Conservation (phyloP, 2,797 vertebrate species). For the Ptychobarbus kaznakovi region DNA sequence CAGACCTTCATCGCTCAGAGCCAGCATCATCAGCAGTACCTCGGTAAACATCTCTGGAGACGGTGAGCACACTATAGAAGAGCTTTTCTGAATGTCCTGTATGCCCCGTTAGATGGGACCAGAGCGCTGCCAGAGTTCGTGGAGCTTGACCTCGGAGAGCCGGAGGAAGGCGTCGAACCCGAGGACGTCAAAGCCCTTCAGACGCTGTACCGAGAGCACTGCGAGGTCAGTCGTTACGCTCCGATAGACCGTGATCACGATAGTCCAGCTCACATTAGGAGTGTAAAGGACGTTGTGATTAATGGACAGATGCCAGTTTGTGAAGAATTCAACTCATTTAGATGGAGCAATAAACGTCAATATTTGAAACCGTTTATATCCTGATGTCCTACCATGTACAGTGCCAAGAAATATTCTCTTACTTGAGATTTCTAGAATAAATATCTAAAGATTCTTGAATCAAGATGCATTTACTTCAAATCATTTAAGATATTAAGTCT, state of each 20-base stretch:
- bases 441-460: too few species aligned
- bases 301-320: background rate
- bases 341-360: too few species aligned
- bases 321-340: background rate
- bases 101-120: slow-evolving; percentile 79
- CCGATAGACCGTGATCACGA: background rate
- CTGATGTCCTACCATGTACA: background rate
- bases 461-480: too few species aligned
- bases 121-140: slow-evolving; percentile 93
- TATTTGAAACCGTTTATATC: background rate
- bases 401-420: too few species aligned
- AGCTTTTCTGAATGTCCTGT: background rate
- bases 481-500: too few species aligned
- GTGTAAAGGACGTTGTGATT: too few species aligned
- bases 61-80: background rate
- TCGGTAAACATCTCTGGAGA: slow-evolving; percentile 77
- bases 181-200: slow-evolving; percentile 92
- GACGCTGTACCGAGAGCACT: slow-evolving; percentile 93
- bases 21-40: slow-evolving; percentile 97
- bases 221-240: slow-evolving; percentile 82
- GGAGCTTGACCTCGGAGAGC: slow-evolving; percentile 83
- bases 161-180: slow-evolving; percentile 81
- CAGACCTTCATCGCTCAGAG: slow-evolving; percentile 92
- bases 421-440: too few species aligned
- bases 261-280: too few species aligned